These are phyloP conservation scores for Microplitis demolitor DNA, from an alignment of 1,140 invertebrate species.

Conservation along the genomic window DNA sequence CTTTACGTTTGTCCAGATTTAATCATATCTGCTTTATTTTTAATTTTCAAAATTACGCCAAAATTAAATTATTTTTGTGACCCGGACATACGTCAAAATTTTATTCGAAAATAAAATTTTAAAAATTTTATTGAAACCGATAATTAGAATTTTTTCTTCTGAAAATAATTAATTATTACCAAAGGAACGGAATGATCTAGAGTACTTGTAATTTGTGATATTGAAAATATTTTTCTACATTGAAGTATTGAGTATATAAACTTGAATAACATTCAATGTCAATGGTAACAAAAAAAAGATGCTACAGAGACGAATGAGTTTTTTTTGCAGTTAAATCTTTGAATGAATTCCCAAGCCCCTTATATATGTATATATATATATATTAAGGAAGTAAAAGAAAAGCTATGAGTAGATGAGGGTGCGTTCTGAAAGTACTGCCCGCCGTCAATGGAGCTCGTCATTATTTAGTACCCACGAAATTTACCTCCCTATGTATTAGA, in stretches of 20 bases:
- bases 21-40: too few species aligned
- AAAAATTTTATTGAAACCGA: too few species aligned
- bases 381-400: constrained; percentile 26
- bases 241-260: not conserved
- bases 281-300: constrained; percentile 16
- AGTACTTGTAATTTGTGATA: not conserved
- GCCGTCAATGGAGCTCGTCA: constrained; percentile 33
- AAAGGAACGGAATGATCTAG: too few species aligned
- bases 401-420: constrained; percentile 16
- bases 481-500: not conserved
- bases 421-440: not conserved
- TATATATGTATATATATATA: not conserved
- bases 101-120: too few species aligned
- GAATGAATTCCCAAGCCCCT: not conserved
- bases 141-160: too few species aligned
- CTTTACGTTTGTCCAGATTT: too few species aligned
- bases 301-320: constrained; percentile 33
- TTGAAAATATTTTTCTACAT: not conserved
- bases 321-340: constrained; percentile 52
- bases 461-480: constrained; percentile 38
- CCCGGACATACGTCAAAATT: too few species aligned
- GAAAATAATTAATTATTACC: too few species aligned
- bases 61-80: too few species aligned
- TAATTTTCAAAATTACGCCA: too few species aligned
- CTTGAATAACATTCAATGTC: not conserved